A percentile compares a stretch with the other conserved stretches of the same genome.
Conservation (phyloP, 2,113 vertebrate genomes). For the Alligator sinensis region DNA sequence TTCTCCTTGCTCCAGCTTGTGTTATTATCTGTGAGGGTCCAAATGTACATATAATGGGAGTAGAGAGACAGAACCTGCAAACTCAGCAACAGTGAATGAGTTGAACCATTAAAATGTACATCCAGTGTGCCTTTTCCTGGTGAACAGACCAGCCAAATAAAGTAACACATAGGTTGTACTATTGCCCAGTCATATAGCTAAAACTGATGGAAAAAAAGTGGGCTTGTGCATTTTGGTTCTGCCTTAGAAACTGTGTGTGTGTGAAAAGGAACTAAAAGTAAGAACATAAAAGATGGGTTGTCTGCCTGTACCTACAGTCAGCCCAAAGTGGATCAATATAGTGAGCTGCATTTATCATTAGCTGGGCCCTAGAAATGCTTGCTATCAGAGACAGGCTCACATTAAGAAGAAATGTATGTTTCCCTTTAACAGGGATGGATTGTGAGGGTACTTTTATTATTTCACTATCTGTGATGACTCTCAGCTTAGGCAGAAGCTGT, state of each 20-base stretch:
- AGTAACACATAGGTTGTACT: neutral
- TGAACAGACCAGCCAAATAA: neutral
- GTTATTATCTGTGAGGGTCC: too few relatives aligned
- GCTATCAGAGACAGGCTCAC: neutral
- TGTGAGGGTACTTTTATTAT: neutral
- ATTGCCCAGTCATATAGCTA: neutral
- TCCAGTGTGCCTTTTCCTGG: neutral
- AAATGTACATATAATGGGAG: neutral
- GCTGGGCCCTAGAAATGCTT: neutral
- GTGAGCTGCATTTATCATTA: neutral
- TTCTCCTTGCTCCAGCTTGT: too few relatives aligned
- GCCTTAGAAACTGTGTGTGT: neutral
- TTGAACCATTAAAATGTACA: neutral
- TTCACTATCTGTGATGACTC: neutral
- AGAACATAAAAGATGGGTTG: neutral
- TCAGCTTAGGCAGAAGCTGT: too few relatives aligned
- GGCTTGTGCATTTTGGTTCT: conserved; percentile 4
- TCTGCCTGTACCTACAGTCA: neutral
- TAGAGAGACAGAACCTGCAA: neutral
- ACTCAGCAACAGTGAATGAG: neutral
- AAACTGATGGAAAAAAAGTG: conserved; percentile 12
- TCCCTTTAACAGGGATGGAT: neutral
- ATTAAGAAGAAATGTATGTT: neutral
- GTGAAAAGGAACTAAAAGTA: neutral
- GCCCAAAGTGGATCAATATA: neutral